phyloP scores from a whole-genome alignment of 2,797 vertebrate species.

The Hydrolagus colliei region DNA sequence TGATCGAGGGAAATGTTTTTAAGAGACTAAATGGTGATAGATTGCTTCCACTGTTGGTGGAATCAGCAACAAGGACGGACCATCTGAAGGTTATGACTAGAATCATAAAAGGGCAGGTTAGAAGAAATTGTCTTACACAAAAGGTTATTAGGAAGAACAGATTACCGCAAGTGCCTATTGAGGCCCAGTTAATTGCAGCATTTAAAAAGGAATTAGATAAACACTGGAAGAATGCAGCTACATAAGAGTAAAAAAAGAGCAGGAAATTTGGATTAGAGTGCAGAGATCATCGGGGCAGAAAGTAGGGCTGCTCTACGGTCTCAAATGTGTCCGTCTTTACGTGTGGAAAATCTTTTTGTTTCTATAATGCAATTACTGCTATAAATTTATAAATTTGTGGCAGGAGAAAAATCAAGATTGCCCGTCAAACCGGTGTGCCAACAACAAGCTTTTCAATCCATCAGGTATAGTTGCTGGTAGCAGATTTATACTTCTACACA shows the following conservation, averaged over 20 bases:
- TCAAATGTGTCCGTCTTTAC: background rate
- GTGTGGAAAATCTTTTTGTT: background rate
- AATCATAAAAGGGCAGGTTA: background rate
- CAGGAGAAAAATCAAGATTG: too few species aligned
- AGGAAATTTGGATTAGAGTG: background rate
- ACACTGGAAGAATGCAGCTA: background rate
- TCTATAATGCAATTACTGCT: background rate
- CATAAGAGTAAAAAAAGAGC: background rate
- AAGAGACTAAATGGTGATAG: background rate
- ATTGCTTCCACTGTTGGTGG: background rate
- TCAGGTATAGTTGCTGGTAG: too few species aligned
- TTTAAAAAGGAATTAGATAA: background rate
- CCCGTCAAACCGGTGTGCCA: too few species aligned
- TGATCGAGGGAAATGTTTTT: background rate
- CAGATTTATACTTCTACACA: too few species aligned
- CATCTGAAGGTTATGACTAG: background rate
- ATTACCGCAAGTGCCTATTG: background rate
- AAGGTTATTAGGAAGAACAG: background rate
- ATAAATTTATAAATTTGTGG: too few species aligned
- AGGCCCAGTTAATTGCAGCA: background rate
- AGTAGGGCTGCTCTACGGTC: background rate
- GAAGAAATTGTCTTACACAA: background rate
- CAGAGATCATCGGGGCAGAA: background rate
- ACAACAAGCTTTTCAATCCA: too few species aligned
- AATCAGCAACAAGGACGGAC: background rate